phyloP scores from a whole-genome alignment of 1,140 invertebrate genomes.

The Sesamia nonagrioides region DNA sequence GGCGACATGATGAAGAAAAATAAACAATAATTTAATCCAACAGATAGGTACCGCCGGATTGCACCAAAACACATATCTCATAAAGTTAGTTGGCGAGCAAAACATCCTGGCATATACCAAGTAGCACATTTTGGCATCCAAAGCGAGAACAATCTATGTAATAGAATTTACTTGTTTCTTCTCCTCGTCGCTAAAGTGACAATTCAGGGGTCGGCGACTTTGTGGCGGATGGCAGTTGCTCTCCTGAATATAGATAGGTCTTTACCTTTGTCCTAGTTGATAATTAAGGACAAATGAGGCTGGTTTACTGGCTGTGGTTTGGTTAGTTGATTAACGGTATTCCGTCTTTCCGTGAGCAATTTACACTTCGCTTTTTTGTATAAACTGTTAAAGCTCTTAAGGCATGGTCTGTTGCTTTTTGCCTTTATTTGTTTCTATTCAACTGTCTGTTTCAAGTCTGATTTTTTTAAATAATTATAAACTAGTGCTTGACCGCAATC shows the following conservation, averaged over 20 bases:
- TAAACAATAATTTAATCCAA: slow-evolving; percentile 72
- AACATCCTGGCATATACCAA: slow-evolving; percentile 74
- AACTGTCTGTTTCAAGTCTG: background rate
- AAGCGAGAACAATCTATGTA: slow-evolving; percentile 82
- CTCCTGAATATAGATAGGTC: slow-evolving; percentile 54
- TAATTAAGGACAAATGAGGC: slow-evolving; percentile 41
- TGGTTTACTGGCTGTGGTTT: slow-evolving; percentile 32
- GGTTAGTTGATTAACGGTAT: slow-evolving; percentile 25
- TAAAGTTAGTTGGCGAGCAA: slow-evolving; percentile 82
- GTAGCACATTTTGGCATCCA: slow-evolving; percentile 79
- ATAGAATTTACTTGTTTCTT: slow-evolving; percentile 75
- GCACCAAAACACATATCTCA: slow-evolving; percentile 79
- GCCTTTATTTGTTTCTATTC: background rate
- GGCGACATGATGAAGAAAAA: slow-evolving; percentile 60
- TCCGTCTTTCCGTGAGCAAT: background rate
- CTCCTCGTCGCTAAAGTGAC: slow-evolving; percentile 39
- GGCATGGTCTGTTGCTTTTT: background rate
- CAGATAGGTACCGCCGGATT: slow-evolving; percentile 69
- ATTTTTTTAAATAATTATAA: too few species aligned
- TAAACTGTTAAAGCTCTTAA: slow-evolving; percentile 2
- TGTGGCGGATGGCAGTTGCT: slow-evolving; percentile 52
- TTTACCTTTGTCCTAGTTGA: slow-evolving; percentile 43
- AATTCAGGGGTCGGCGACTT: slow-evolving; percentile 57
- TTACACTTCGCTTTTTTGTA: background rate
- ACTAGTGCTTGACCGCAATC: too few species aligned